Base-by-base conservation (phyloP, 2,888 invertebrate genomes). In the Hyles lineata region DNA sequence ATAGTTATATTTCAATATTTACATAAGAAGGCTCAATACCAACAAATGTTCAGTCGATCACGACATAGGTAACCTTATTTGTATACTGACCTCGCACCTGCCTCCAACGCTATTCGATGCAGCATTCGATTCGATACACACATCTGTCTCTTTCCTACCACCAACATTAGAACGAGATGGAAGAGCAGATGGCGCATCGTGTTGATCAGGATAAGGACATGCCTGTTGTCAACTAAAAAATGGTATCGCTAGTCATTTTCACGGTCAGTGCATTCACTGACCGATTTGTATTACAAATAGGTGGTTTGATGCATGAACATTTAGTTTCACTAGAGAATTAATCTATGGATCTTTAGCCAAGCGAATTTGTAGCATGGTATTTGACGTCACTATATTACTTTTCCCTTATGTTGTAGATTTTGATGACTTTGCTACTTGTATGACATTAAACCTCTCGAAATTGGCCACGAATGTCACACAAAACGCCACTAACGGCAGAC, bases 261-360 rank as follows among this genome's bases (percentile, higher is more conserved):
- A 91, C 89, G 91, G 91, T 74, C 85, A 78, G 72, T 75, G 85
- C 91, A 90, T 88, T 90, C 88, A 83, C 90, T 89, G 88, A 86
- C 89, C 88, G 86, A 86, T 80, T 79, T 88, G 84, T 78, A 76
- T 78, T 81, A 82, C 82, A 73, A 70, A 67, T 70, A 23, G 67
- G 43, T 72, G 25, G 60, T 61, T 70, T 29, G 52, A 8, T 72
- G 61, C 23, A 29, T 50, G 60, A 60, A 67, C 23, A 67, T 67
- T 23, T 43, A 29, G 23, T 70, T 52, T 62, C 60, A 62, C 2
- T 52, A 9, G 43, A 35, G 35, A 1, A 43, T 43, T 43, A 15
- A 43, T 15, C 43, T 15, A 43, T 43, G 11, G 43, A 43, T 43
- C 43, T 43, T 43, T 43, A 43, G 43, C 11, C 11, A 43, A 11